Percentiles rank a stretch among this genome's conserved stretches.
Evolutionary conservation across 2,797 vertebrate species (phyloP).

Genomic region (Malurus splendens): DNA sequence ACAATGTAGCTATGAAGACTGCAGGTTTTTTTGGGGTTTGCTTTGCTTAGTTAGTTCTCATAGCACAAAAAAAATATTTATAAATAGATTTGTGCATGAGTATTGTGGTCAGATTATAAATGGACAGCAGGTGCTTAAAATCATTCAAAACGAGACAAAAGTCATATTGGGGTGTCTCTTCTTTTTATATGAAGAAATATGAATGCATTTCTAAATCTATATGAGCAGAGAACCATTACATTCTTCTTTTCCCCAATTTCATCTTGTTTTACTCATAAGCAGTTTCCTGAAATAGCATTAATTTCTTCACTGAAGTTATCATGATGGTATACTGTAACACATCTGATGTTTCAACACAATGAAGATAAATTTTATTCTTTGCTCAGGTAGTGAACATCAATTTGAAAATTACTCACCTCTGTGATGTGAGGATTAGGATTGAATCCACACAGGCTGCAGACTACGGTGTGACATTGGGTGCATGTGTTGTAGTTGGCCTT

Average conservation of each 20-base stretch:
- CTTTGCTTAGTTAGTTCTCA: neutral
- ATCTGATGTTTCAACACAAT: neutral
- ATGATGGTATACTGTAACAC: accelerated
- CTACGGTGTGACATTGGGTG: conserved; percentile 87
- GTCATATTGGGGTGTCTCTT: neutral
- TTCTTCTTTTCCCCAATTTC: neutral
- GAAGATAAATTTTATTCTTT: neutral
- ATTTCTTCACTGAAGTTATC: neutral
- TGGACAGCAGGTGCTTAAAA: neutral
- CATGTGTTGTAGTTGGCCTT: conserved; percentile 90
- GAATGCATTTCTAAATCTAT: neutral
- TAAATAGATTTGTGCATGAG: neutral
- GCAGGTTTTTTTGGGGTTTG: neutral
- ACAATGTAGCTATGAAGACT: neutral
- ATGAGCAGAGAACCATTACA: neutral
- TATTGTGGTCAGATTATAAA: neutral
- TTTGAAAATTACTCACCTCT: conserved; percentile 78
- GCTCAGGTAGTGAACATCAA: neutral
- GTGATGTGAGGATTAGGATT: conserved; percentile 86
- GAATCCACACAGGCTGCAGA: conserved; percentile 96
- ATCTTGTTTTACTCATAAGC: neutral
- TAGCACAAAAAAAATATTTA: neutral
- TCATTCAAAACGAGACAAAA: neutral
- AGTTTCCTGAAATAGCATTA: neutral
- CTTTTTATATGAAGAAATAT: neutral